Base-by-base conservation (phyloP, 2,113 vertebrate genomes). In the Sphaerodactylus townsendi region DNA sequence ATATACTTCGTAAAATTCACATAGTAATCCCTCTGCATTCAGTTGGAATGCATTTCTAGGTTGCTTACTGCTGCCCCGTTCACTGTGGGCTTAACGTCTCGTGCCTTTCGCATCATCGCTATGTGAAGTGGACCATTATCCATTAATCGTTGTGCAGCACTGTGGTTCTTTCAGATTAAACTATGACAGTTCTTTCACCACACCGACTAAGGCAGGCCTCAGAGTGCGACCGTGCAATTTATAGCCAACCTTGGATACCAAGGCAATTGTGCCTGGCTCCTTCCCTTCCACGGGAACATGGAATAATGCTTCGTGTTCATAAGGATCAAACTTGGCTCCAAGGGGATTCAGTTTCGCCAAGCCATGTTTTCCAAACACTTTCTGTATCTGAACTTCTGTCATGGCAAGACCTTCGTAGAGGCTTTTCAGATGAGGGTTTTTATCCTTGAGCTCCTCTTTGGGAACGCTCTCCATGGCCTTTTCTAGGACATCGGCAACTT, bases 401-500 rank as follows among this genome's bases (percentile, higher is more conserved):
- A 99, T 97, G 73, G 98, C 94, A 4, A 99, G 97, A 77, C 99
- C 99, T 83, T 99, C 98, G 0, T 98, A 99, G 10, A 99, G 97
- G 93, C 92, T 98, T 95, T 99, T 99, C 89, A 99, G 93, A 92
- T 99, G 98, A 30, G 97, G 98, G 87, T 99, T 99, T 71, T 97
- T 95, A 3, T 95, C 92, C 0, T 93, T 96, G 10, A 99, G 93
- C 90, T 98, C 98, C 68, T 98, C 98, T 82, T 97, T 96, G 0
- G 99, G 99, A 68, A 99, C 97, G 0, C 98, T 97, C 93, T 98
- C 95, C 0, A 97, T 99, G 25, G 99, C 99, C 94, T 99, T 99
- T 92, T 99, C 98, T 94, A 99, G 77, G 88, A 99, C 96, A 93
- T 99, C 99, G 0, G 99, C 98, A 56, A 99, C 98, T 92, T 99